phyloP scores from a whole-genome alignment of 1,140 invertebrate genomes.

The Eubasilissa regina region DNA sequence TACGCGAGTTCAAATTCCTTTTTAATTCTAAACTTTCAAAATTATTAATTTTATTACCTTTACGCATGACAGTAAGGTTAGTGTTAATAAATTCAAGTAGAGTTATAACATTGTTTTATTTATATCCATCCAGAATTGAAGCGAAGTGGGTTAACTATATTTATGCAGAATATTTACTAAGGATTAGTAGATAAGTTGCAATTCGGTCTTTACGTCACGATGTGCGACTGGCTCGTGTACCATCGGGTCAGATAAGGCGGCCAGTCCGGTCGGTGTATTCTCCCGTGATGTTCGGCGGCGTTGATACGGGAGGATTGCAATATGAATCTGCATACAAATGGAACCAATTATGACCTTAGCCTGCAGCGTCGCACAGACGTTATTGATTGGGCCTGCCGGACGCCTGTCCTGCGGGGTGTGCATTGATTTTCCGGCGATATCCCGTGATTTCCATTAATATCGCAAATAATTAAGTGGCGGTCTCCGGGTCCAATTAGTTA shows the following conservation, averaged over 20 bases:
- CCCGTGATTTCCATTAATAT: constrained; percentile 1
- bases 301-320: constrained; percentile 46
- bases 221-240: not conserved
- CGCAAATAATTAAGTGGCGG: constrained; percentile 21
- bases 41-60: no score
- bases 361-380: constrained; percentile 27
- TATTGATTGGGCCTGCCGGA: constrained; percentile 44
- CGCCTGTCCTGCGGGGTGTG: not conserved
- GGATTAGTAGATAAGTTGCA: no score
- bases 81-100: no score
- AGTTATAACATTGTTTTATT: no score
- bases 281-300: not conserved
- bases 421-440: constrained; percentile 20
- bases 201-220: not conserved
- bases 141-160: no score
- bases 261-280: not conserved
- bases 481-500: constrained; percentile 20
- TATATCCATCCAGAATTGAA: no score
- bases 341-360: constrained; percentile 51
- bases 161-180: no score
- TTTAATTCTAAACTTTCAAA: no score
- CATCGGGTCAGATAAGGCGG: constrained; percentile 39
- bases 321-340: constrained; percentile 53
- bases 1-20: no score
- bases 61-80: no score